Conservation (phyloP, 2,888 invertebrate species). For the Cosmopolites sordidus region DNA sequence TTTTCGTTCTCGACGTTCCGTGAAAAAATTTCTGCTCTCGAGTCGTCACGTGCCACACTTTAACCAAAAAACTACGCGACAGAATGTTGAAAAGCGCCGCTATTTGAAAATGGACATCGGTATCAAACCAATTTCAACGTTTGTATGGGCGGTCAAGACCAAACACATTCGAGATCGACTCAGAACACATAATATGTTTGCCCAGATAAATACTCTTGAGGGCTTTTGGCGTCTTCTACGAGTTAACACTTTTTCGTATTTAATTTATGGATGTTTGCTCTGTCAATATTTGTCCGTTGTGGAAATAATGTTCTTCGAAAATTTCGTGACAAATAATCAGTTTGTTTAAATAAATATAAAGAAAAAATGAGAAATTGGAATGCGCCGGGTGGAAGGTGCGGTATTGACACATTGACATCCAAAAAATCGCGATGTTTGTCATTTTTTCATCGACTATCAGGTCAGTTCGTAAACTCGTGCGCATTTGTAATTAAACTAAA, state of each 20-base stretch:
- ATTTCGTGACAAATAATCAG: constrained; percentile 20
- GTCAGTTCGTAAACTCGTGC: too few relatives aligned
- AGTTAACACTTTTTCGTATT: constrained; percentile 37
- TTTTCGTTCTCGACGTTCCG: background rate
- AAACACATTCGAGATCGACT: constrained; percentile 21
- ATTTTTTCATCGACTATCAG: too few relatives aligned
- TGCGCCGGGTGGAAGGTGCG: constrained; percentile 4
- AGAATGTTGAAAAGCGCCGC: too few relatives aligned
- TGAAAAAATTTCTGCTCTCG: background rate
- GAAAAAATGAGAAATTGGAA: constrained; percentile 10
- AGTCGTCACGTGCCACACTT: too few relatives aligned
- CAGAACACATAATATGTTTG: constrained; percentile 34
- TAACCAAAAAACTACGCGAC: too few relatives aligned
- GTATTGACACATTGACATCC: constrained; percentile 3
- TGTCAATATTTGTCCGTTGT: constrained; percentile 23
- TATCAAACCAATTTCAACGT: constrained; percentile 19
- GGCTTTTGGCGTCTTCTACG: constrained; percentile 36
- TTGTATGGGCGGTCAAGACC: constrained; percentile 22
- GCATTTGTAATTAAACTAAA: too few relatives aligned
- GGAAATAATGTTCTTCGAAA: constrained; percentile 25
- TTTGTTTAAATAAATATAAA: constrained; percentile 5
- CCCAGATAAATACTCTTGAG: constrained; percentile 37
- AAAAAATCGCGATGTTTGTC: too few relatives aligned
- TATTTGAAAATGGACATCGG: too few relatives aligned
- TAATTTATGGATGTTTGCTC: constrained; percentile 22